A percentile compares a stretch with the other conserved stretches of the same genome.
phyloP scores from a whole-genome alignment of 2,797 vertebrate genomes.

The Avahi laniger region DNA sequence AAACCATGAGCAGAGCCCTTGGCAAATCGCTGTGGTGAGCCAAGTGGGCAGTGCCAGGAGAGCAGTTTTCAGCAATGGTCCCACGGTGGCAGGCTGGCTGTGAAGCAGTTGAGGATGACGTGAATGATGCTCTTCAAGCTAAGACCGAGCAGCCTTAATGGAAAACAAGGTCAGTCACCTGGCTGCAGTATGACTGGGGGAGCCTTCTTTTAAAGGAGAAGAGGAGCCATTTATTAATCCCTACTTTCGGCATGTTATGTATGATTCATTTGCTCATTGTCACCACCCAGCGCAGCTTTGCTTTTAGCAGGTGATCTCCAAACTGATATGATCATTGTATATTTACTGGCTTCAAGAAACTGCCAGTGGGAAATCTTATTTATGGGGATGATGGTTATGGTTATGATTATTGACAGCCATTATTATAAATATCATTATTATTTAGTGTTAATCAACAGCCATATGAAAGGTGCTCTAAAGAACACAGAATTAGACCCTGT shows the following conservation, averaged over 20 bases:
- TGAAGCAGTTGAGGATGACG: background rate
- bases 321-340: fast-evolving
- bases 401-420: slow-evolving; percentile 31
- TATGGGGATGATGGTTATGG: background rate
- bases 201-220: background rate
- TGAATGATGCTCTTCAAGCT: background rate
- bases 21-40: background rate
- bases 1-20: background rate
- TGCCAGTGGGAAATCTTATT: background rate
- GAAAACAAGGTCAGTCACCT: slow-evolving; percentile 42
- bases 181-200: background rate
- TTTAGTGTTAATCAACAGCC: slow-evolving; percentile 31
- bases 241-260: background rate
- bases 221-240: background rate
- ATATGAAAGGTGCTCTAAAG: slow-evolving; percentile 11
- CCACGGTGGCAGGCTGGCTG: background rate
- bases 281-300: background rate
- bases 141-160: slow-evolving; percentile 8
- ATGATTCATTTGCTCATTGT: background rate
- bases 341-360: background rate
- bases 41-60: background rate
- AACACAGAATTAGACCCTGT: background rate
- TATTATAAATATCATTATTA: slow-evolving; percentile 19
- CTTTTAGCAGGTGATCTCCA: background rate
- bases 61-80: background rate